Base-by-base conservation (phyloP, 2,797 vertebrate species). In the Gallinago nigripennis region DNA sequence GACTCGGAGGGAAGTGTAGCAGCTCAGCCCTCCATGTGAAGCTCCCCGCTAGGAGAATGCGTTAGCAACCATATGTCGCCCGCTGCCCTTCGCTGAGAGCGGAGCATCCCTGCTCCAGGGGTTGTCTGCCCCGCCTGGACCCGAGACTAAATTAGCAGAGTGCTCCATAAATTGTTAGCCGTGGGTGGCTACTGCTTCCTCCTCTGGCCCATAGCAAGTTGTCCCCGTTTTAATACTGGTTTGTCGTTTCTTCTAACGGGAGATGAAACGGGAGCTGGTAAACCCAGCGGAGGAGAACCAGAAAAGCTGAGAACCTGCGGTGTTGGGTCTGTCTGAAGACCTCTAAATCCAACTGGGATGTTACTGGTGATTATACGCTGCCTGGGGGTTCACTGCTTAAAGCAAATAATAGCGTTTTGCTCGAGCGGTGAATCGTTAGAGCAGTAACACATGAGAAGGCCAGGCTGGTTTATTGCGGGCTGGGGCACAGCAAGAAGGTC, bases 1-100 rank as follows among this genome's bases (percentile, higher is more conserved):
- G 86, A 78, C 95, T 97, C 7, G 69, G 87, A 89, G 95, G 94
- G 93, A 82, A 30, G 69, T 63, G 94, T 2, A 90, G 73, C 95
- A 96, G 18, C 86, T 96, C 66, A 50, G 64, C 86, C 92, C 82
- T 83, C 16, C 82, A 86, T n/a, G 69, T 75, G 88, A 41, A 93
- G 91, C 94, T 95, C 45, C 65, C 92, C 82, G 80, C 87, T 70
- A 27, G 78, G 73, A 73, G 73, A 39, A 64, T 57, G 82, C 82
- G 95, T 95, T 86, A 86, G 88, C 83, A 91, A 65, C 91, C 94
- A 43, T 94, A 94, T 95, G 95, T 63, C 28, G 8, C 27, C 3
- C 5, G 77, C 85, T 94, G 88, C 91, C 87, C 87, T 79, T 19
- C 60, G 82, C 79, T 16, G 77, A 56, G 89, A 83, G 61, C 57